Evolutionary conservation across 2,113 vertebrate species (phyloP).

Genomic region (Sisor rabdophorus): DNA sequence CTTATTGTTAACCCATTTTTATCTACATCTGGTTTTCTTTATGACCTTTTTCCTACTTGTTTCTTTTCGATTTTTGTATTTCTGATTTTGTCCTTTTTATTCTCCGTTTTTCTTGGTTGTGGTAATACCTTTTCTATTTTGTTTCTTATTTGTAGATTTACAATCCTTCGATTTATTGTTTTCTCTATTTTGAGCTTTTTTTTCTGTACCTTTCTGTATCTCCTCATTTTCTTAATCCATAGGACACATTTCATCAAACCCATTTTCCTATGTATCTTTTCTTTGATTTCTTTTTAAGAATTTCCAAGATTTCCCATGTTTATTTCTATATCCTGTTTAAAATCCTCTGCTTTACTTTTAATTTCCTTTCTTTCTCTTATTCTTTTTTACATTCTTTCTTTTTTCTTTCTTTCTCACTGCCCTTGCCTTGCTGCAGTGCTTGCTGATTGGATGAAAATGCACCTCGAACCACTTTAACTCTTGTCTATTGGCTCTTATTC

Average conservation of each 20-base stretch:
- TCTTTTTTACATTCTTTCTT: not conserved
- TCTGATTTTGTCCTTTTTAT: too few relatives aligned
- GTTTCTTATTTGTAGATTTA: too few relatives aligned
- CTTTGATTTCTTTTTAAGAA: not conserved
- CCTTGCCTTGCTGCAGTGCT: conserved; percentile 65
- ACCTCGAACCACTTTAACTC: conserved; percentile 59
- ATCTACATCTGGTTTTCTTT: not conserved
- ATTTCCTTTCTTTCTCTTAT: conserved; percentile 2
- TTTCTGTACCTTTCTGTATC: not conserved
- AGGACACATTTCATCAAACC: not conserved
- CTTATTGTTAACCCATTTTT: not conserved
- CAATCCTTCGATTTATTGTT: not conserved
- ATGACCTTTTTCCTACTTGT: too few relatives aligned
- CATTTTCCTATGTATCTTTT: not conserved
- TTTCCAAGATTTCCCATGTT: conserved; percentile 11
- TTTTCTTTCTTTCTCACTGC: conserved; percentile 5
- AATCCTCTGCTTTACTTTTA: conserved; percentile 13
- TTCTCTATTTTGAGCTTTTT: not conserved
- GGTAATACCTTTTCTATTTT: too few relatives aligned
- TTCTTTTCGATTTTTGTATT: too few relatives aligned
- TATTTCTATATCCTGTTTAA: not conserved
- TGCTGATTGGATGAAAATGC: conserved; percentile 60
- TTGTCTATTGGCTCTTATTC: conserved; percentile 43
- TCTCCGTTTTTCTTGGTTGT: too few relatives aligned
- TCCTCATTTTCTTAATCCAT: not conserved